Base-by-base conservation (phyloP, 2,113 vertebrate species). In the Elachura formosa region DNA sequence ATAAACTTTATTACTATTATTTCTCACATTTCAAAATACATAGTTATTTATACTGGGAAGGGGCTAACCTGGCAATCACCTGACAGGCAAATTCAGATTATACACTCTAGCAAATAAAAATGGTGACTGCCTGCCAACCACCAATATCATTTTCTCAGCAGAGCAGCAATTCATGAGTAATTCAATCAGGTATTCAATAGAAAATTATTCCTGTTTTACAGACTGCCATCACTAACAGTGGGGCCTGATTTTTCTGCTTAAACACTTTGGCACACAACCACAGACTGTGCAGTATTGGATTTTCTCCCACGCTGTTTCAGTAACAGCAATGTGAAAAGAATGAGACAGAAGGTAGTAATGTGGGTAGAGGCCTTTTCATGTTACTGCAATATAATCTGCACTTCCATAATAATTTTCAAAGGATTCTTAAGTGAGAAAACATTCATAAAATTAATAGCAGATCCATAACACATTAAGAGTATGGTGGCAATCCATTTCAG, bases 111-210 rank as follows among this genome's bases (percentile, higher is more conserved):
- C 80, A 88, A 93, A 96, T 94, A 96, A 95, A 93, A 96, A 93
- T 68, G 75, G 80, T 89, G 80, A 96, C 87, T 10, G 1, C 67
- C 87, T 95, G 94, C 94, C 94, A 96, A 83, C 46, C 68, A 95
- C 72, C 85, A 91, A 58, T 89, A 96, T 89, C 1, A 93, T 97
- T 97, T 96, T 90, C 93, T 86, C 87, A 80, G 84, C 91, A 94
- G 93, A 96, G 89, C 52, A 88, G 83, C 94, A 94, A 94, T 96
- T 94, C 89, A 92, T 7, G 6, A 91, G 83, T 96, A 97, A 97
- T 96, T 97, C 94, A 96, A 96, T 95, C 94, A 97, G 90, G 64
- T 96, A 93, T 96, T 96, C 87, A 97, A 73, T 59, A 90, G 80
- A 87, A 93, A 96, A 97, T 95, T 92, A 95, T 94, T 89, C 64